These are phyloP conservation scores for Australoheros facetus DNA, from an alignment of 2,797 vertebrate species.

Conservation along the genomic window DNA sequence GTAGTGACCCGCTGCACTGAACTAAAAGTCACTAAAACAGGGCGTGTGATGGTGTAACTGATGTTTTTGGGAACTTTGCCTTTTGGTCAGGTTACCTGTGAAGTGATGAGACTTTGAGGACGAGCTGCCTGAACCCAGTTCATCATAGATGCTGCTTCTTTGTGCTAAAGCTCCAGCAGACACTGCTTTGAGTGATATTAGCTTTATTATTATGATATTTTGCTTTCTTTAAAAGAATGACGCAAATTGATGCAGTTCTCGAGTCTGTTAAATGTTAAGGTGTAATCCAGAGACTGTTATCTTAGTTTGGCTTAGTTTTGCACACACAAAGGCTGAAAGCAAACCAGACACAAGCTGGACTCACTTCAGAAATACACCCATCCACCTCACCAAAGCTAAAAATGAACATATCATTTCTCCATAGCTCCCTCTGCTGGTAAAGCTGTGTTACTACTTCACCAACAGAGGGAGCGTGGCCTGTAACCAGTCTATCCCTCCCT, in stretches of 20 bases:
- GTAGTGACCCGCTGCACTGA: slow-evolving; percentile 29
- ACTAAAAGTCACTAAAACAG: slow-evolving; percentile 28
- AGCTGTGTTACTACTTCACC: not conserved
- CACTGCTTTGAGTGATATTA: not conserved
- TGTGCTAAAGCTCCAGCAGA: slow-evolving; percentile 1
- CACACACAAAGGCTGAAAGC: not conserved
- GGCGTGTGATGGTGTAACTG: not conserved
- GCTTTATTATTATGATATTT: not conserved
- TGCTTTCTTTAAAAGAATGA: not conserved
- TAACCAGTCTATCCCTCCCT: not conserved
- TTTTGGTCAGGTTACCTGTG: slow-evolving; percentile 20
- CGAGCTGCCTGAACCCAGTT: not conserved
- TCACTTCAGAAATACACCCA: not conserved
- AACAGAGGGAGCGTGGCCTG: not conserved
- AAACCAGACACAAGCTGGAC: not conserved
- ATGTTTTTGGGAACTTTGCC: not conserved
- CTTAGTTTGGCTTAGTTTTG: not conserved
- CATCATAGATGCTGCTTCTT: not conserved
- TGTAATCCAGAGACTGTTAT: not conserved
- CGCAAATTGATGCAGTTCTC: not conserved
- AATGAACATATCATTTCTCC: not conserved
- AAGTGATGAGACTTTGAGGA: slow-evolving; percentile 1
- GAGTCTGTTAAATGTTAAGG: not conserved
- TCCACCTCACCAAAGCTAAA: not conserved
- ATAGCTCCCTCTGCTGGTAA: too few relatives aligned